Conservation (phyloP, 2,888 invertebrate genomes). For the Phragmatobia fuliginosa region DNA sequence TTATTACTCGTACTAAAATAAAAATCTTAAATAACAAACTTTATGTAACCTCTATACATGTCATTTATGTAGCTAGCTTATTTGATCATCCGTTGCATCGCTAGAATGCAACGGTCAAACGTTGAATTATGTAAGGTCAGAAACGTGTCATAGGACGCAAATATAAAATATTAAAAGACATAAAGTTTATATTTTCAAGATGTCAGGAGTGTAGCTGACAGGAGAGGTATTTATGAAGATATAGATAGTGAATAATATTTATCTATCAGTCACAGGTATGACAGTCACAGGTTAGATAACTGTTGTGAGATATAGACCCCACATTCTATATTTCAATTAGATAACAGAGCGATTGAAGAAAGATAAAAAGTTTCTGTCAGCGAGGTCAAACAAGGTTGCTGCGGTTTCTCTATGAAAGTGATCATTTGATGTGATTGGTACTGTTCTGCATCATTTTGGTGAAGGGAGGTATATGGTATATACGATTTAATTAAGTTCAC, state of each 20-base stretch:
- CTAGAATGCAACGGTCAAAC: constrained; percentile 7
- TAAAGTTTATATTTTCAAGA: not conserved
- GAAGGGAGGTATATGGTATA: not conserved
- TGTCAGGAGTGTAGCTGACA: not conserved
- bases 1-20: not conserved
- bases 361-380: not conserved
- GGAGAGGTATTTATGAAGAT: not conserved
- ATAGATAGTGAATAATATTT: not conserved
- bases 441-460: not conserved
- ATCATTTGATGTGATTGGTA: not conserved
- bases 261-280: not conserved
- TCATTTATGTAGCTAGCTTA: too few species aligned
- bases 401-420: not conserved
- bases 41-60: too few species aligned
- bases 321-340: not conserved
- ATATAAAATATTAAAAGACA: not conserved
- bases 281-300: not conserved
- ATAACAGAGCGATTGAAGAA: not conserved
- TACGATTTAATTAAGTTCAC: not conserved
- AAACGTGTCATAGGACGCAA: constrained; percentile 7
- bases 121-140: constrained; percentile 15
- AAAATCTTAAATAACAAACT: not conserved
- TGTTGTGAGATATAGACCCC: not conserved
- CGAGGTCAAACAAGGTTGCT: not conserved
- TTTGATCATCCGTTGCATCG: not conserved